These are phyloP conservation scores for Entelurus aequoreus DNA, from an alignment of 2,113 vertebrate species.

Conservation along the genomic window DNA sequence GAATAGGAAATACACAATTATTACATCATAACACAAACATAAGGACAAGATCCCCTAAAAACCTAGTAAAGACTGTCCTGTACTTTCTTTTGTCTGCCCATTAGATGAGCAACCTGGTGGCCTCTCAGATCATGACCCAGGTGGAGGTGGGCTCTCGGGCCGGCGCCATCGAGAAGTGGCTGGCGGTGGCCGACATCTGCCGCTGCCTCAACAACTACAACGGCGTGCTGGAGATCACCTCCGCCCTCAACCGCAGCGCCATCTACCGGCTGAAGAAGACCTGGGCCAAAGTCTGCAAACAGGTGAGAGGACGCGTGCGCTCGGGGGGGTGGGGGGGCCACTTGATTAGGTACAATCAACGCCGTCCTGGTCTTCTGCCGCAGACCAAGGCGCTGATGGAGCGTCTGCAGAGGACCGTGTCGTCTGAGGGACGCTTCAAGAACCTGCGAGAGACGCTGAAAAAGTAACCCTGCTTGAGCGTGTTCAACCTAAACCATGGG, in stretches of 20 bases:
- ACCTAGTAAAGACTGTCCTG: no score
- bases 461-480: constrained; percentile 71
- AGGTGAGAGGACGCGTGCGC: constrained; percentile 65
- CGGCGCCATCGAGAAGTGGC: constrained; percentile 93
- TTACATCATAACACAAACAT: no score
- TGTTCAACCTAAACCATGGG: background rate
- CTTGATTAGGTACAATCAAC: background rate
- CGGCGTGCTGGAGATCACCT: constrained; percentile 94
- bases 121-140: constrained; percentile 94
- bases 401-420: constrained; percentile 95
- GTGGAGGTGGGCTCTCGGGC: constrained; percentile 84
- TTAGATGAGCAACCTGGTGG: constrained; percentile 98
- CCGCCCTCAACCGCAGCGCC: constrained; percentile 95
- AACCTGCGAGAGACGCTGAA: constrained; percentile 97
- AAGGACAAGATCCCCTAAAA: no score
- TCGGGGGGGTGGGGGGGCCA: background rate
- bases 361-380: background rate
- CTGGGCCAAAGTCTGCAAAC: constrained; percentile 96
- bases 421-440: constrained; percentile 97
- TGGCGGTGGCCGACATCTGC: constrained; percentile 94
- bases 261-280: constrained; percentile 98
- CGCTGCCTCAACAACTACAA: constrained; percentile 97
- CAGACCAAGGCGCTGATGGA: constrained; percentile 96
- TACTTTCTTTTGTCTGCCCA: background rate
- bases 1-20: no score